These are phyloP conservation scores for Solenodon paradoxus DNA, from an alignment of 2,113 vertebrate species.

Conservation along the genomic window DNA sequence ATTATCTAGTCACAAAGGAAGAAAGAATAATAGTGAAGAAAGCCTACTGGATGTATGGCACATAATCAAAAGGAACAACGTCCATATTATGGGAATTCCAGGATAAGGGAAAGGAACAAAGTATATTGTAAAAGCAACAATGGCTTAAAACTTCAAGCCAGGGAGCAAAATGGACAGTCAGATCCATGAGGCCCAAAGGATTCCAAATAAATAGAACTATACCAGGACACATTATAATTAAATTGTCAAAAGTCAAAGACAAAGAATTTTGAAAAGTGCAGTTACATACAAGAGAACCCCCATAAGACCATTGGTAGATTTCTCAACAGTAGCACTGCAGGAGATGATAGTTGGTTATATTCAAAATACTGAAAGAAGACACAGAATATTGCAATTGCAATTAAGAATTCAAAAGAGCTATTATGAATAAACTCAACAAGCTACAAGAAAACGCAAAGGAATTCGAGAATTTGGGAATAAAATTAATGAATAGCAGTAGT, in stretches of 20 bases:
- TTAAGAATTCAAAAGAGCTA: too few species aligned
- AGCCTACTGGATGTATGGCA: background rate
- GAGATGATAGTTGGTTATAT: background rate
- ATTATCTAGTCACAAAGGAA: background rate
- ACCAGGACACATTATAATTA: background rate
- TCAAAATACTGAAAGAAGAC: background rate
- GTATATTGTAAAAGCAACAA: background rate
- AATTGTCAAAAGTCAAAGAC: background rate
- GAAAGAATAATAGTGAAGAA: background rate
- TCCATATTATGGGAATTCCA: background rate
- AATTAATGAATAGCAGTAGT: too few species aligned
- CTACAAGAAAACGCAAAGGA: too few species aligned
- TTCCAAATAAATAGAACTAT: background rate
- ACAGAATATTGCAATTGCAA: too few species aligned
- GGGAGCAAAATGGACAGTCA: background rate
- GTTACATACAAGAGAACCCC: background rate
- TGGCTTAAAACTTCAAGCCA: background rate
- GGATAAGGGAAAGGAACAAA: background rate
- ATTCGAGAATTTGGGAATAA: too few species aligned
- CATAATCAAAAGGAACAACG: background rate
- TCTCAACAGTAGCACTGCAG: background rate
- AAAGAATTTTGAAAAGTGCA: background rate
- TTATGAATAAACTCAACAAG: too few species aligned
- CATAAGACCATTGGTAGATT: background rate
- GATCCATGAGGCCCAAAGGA: background rate